These are phyloP conservation scores for Metopia argyrocephala DNA, from an alignment of 2,888 invertebrate species.

Conservation along the genomic window DNA sequence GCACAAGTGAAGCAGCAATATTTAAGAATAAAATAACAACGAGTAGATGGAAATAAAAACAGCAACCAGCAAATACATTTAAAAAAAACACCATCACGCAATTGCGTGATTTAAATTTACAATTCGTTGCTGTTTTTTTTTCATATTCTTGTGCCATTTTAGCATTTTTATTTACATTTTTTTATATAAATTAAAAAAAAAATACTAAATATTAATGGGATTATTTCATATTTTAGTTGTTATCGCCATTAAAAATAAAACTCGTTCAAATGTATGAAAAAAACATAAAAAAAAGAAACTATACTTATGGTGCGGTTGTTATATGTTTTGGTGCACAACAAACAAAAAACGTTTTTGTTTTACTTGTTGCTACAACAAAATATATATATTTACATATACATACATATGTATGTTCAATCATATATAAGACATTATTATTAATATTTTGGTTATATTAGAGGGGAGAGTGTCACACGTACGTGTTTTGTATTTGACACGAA, in stretches of 20 bases:
- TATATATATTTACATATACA: too few relatives aligned
- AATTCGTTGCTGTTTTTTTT: background rate
- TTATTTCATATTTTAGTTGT: conserved; percentile 26
- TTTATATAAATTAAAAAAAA: background rate
- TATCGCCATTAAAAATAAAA: conserved; percentile 33
- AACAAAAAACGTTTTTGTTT: too few relatives aligned
- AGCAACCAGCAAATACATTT: conserved; percentile 1
- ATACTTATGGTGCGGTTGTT: background rate
- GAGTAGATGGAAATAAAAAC: background rate
- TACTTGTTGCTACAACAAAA: conserved; percentile 11
- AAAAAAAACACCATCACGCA: conserved; percentile 55
- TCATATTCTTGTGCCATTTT: background rate
- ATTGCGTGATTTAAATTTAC: conserved; percentile 50
- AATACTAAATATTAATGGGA: conserved; percentile 8
- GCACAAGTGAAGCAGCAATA: too few relatives aligned
- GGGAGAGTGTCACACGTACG: background rate
- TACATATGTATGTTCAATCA: too few relatives aligned
- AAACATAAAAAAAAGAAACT: background rate
- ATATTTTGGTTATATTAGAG: background rate
- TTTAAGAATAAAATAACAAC: background rate
- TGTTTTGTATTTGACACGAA: conserved; percentile 22
- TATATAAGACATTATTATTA: too few relatives aligned
- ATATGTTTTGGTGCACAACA: too few relatives aligned
- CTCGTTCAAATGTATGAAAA: background rate
- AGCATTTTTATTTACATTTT: conserved; percentile 25